Evolutionary conservation across 2,113 vertebrate species (phyloP), one percentile per base, ranked within the genome.

Genomic region (Oophaga pumilio): DNA sequence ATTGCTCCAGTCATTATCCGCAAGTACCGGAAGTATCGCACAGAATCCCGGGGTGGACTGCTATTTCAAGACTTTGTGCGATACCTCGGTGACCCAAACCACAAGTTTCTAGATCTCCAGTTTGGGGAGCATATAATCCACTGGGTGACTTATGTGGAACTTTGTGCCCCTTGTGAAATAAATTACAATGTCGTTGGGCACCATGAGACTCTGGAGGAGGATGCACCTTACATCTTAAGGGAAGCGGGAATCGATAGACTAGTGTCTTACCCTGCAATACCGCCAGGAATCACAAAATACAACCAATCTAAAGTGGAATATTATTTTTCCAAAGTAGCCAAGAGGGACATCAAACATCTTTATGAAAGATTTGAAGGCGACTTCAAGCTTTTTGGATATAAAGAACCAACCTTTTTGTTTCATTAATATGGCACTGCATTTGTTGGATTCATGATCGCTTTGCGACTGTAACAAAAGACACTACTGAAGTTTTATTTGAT

Each of bases 31-130:
- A 96, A 91, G 92, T 94, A 94, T 84, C 97, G 96, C 88, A 95
- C 94, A 0, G 93, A 93, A 28, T 93, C 93, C 85, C 92, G 93
- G 2, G 98, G 98, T 71, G 98, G 98, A 68, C 94, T 99, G 86
- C 97, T 96, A 89, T 99, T 99, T 12, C 97, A 98, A 89, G 98
- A 99, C 89, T 99, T 99, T 59, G 96, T 99, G 64, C 97, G 98
- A 22, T 99, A 99, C 76, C 84, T 99, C 86, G 98, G 98, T 0
- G 98, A 99, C 18, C 95, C 96, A 0, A 97, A 97, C 52, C 96
- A 95, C 24, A 95, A 93, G 0, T 95, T 94, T 89, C 91, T 98
- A 87, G 98, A 99, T 89, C 91, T 95, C 18, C 96, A 98, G 93
- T 99, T 99, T 24, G 98, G 98, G 0, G 96, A 97, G 83, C 96